Conservation (phyloP, 2,113 vertebrate genomes). For the Forbesichthys papilliferus region DNA sequence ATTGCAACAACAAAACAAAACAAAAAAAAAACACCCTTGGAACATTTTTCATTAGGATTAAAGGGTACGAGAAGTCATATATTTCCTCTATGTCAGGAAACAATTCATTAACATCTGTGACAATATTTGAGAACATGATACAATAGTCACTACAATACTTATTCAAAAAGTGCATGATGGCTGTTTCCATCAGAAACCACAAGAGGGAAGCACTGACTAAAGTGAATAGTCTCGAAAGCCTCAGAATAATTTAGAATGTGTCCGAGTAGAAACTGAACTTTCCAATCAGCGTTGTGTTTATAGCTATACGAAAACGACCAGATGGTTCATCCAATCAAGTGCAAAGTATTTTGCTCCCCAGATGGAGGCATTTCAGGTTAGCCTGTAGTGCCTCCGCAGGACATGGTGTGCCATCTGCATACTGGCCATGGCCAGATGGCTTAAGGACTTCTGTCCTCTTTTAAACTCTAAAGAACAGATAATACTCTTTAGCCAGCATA, state of each 20-base stretch:
- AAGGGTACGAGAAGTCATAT: not conserved
- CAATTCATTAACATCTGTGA: not conserved
- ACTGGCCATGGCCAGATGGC: slow-evolving; percentile 62
- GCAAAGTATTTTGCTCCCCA: too few species aligned
- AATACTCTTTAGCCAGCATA: slow-evolving; percentile 16
- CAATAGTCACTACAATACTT: not conserved
- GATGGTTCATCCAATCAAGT: too few species aligned
- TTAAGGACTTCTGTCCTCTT: slow-evolving; percentile 52
- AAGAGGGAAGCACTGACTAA: slow-evolving; percentile 59
- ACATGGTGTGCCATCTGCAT: slow-evolving; percentile 63
- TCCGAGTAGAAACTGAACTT: too few species aligned
- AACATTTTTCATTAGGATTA: not conserved
- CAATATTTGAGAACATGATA: not conserved
- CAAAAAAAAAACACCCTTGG: too few species aligned
- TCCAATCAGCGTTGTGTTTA: too few species aligned
- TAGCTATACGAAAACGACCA: too few species aligned
- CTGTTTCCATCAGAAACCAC: slow-evolving; percentile 32
- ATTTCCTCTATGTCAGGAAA: slow-evolving; percentile 4
- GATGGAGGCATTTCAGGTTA: too few species aligned
- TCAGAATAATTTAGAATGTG: too few species aligned
- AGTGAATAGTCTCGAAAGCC: too few species aligned
- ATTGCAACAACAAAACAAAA: not conserved
- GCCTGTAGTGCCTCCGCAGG: slow-evolving; percentile 48
- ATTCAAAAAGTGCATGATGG: slow-evolving; percentile 36
- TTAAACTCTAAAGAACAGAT: slow-evolving; percentile 49